phyloP scores from a whole-genome alignment of 2,113 vertebrate species.

The Ceyx cyanopectus region DNA sequence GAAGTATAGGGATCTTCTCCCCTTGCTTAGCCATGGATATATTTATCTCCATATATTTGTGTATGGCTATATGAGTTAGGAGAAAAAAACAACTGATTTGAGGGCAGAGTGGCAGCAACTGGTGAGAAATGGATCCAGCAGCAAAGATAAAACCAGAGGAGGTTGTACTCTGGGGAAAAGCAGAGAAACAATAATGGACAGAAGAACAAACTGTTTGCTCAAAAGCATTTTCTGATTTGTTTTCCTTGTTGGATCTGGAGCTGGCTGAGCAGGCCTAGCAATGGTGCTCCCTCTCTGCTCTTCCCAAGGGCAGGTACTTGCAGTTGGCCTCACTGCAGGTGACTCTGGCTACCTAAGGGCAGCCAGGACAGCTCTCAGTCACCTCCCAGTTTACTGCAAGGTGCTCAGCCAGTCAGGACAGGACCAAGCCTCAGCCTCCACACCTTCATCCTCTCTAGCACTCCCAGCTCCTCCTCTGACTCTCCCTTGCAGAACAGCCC shows the following conservation, averaged over 20 bases:
- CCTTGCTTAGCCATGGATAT: neutral
- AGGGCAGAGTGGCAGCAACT: neutral
- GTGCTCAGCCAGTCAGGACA: neutral
- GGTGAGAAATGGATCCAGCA: neutral
- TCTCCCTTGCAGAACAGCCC: neutral
- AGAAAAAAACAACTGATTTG: neutral
- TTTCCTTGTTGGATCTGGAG: neutral
- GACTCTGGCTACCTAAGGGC: neutral
- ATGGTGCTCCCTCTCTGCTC: neutral
- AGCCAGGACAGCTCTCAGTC: neutral
- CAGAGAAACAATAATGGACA: rapidly evolving
- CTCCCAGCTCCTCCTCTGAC: neutral
- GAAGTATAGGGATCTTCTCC: neutral
- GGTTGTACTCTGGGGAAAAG: neutral
- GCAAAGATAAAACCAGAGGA: neutral
- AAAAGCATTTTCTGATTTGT: neutral
- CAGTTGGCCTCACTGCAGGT: neutral
- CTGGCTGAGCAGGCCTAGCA: neutral
- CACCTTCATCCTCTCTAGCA: neutral
- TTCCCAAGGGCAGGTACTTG: neutral
- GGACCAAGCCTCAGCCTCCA: neutral
- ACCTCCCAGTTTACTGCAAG: neutral
- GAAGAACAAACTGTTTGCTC: neutral
- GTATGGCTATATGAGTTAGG: neutral
- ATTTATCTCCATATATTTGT: too few relatives aligned